Conservation (phyloP, 2,888 invertebrate species). For the Trissolcus japonicus region DNA sequence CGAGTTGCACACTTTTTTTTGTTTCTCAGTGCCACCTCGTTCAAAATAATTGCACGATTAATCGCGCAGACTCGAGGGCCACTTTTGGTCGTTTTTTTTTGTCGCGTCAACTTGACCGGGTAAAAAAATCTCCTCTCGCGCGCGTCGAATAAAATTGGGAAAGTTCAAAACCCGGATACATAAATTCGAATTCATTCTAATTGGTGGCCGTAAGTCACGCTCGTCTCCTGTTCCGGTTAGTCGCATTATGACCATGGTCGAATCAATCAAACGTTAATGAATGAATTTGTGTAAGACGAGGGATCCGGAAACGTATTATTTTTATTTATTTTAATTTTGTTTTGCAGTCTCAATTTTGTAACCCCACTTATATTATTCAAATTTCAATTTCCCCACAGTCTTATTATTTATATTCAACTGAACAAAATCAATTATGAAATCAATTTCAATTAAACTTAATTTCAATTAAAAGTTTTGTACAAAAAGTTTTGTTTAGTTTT, state of each 20-base stretch:
- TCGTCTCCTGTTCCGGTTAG: conserved; percentile 46
- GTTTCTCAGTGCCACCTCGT: conserved; percentile 11
- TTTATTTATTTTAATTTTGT: neutral
- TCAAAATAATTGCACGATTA: conserved; percentile 20
- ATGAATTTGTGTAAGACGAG: conserved; percentile 19
- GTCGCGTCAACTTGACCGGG: conserved; percentile 1
- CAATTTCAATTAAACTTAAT: too few relatives aligned
- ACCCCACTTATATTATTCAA: too few relatives aligned
- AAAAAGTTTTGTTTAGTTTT: too few relatives aligned
- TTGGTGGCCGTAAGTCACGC: conserved; percentile 44
- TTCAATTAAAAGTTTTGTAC: too few relatives aligned
- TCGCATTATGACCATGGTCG: conserved; percentile 50
- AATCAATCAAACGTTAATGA: conserved; percentile 46
- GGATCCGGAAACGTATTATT: neutral
- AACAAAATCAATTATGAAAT: too few relatives aligned
- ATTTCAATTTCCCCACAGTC: too few relatives aligned
- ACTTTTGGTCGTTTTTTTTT: neutral
- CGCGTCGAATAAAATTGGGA: conserved; percentile 26
- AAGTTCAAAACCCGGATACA: conserved; percentile 44
- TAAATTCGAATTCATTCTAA: conserved; percentile 49
- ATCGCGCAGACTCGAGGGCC: conserved; percentile 5
- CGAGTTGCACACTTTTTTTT: conserved; percentile 28
- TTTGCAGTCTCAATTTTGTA: neutral
- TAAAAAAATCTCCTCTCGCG: conserved; percentile 8
- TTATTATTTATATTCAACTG: too few relatives aligned